phyloP scores from a whole-genome alignment of 1,140 invertebrate genomes.

The Euglossa dilemma region DNA sequence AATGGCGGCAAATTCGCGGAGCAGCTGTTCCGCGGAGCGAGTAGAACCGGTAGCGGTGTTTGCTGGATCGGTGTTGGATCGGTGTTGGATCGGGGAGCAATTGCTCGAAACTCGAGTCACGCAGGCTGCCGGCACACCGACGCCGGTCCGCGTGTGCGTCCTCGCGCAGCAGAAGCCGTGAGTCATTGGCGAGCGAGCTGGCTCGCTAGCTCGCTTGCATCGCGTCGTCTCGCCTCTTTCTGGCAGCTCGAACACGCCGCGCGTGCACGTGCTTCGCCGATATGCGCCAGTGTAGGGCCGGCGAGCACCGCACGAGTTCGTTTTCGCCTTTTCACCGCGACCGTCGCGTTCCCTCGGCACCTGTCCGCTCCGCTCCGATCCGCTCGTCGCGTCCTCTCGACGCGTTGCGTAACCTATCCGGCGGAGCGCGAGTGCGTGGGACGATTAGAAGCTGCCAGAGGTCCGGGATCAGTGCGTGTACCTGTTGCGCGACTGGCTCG shows the following conservation, averaged over 20 bases:
- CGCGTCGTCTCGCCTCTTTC: conserved; percentile 57
- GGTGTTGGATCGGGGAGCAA: conserved; percentile 2
- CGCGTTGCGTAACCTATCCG: conserved; percentile 34
- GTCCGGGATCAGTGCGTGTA: conserved; percentile 14
- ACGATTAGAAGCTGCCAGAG: conserved; percentile 5
- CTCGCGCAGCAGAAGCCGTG: conserved; percentile 55
- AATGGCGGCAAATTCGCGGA: not conserved
- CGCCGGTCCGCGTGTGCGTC: conserved; percentile 30
- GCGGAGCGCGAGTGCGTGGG: conserved; percentile 11
- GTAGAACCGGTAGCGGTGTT: conserved; percentile 13
- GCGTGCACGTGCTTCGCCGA: conserved; percentile 67
- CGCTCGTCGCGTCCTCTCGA: not conserved
- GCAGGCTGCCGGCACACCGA: conserved; percentile 21
- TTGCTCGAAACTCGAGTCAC: conserved; percentile 43
- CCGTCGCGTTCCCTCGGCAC: conserved; percentile 31
- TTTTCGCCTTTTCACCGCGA: conserved; percentile 32
- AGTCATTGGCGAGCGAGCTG: conserved; percentile 65
- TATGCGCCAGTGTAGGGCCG: conserved; percentile 59
- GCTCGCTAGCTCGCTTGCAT: conserved; percentile 64
- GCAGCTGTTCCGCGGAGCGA: not conserved
- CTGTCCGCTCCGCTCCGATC: conserved; percentile 32
- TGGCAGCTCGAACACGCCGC: conserved; percentile 56
- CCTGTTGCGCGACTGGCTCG: conserved; percentile 16
- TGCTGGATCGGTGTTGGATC: too few species aligned
- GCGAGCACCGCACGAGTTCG: conserved; percentile 44